Evolutionary conservation across 2,888 invertebrate species (phyloP).

Genomic region (Aradus depressus): DNA sequence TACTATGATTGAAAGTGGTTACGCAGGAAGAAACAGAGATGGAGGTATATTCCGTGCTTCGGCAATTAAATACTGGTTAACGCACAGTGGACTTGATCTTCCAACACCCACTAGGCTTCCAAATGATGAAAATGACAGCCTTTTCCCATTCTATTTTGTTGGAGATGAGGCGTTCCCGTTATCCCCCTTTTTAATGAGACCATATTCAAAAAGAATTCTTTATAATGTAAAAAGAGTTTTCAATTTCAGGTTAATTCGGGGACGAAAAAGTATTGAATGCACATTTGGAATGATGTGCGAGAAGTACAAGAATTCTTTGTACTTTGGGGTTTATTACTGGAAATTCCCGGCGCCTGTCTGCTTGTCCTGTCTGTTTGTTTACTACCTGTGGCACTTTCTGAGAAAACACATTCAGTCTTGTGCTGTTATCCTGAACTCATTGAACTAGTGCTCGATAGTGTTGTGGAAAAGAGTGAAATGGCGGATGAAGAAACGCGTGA

Average conservation of each 20-base stretch:
- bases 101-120: not conserved
- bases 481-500: no score
- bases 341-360: no score
- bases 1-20: constrained; percentile 32
- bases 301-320: no score
- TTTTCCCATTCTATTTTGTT: constrained; percentile 26
- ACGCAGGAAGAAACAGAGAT: constrained; percentile 33
- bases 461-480: no score
- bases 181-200: constrained; percentile 29
- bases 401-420: no score
- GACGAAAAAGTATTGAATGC: constrained; percentile 24
- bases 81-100: constrained; percentile 18
- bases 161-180: constrained; percentile 30
- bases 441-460: no score
- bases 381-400: no score
- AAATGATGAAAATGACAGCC: constrained; percentile 14
- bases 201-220: constrained; percentile 28
- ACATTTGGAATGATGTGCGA: constrained; percentile 29
- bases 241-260: constrained; percentile 29
- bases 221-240: constrained; percentile 28
- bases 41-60: constrained; percentile 32
- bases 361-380: no score
- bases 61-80: no score
- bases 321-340: no score
- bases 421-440: no score